phyloP scores from a whole-genome alignment of 2,888 invertebrate species.

The Tetanocera ferruginea region DNA sequence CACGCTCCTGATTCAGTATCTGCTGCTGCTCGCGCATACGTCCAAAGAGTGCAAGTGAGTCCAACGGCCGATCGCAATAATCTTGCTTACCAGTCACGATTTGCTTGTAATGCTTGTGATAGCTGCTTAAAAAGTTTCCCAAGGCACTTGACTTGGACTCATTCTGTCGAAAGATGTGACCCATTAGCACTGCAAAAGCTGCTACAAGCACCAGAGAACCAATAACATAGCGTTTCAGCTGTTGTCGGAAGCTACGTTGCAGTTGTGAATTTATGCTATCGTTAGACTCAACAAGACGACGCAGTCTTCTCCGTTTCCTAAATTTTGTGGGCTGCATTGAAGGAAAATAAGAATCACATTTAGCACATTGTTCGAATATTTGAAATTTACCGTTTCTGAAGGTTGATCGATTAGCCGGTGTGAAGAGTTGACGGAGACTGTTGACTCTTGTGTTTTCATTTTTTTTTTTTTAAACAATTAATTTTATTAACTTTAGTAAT shows the following conservation, averaged over 20 bases:
- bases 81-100: conserved; percentile 59
- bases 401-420: not conserved
- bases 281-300: conserved; percentile 41
- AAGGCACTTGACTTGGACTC: conserved; percentile 39
- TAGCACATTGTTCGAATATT: not conserved
- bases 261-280: not conserved
- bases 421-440: not conserved
- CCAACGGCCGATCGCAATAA: conserved; percentile 56
- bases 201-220: conserved; percentile 29
- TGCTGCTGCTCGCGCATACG: conserved; percentile 45
- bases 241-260: conserved; percentile 6
- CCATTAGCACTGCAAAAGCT: conserved; percentile 40
- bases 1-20: conserved; percentile 54
- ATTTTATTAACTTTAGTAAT: not conserved
- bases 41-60: conserved; percentile 49
- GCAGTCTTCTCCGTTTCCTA: conserved; percentile 42
- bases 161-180: conserved; percentile 41
- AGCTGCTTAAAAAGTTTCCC: conserved; percentile 47
- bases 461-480: not conserved
- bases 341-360: not conserved
- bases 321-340: conserved; percentile 37
- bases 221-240: conserved; percentile 42
- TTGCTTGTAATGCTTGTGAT: conserved; percentile 59
- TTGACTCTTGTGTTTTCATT: not conserved
- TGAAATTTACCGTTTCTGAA: conserved; percentile 27